These are phyloP conservation scores for Uria lomvia DNA, from an alignment of 2,113 vertebrate genomes.

Conservation along the genomic window DNA sequence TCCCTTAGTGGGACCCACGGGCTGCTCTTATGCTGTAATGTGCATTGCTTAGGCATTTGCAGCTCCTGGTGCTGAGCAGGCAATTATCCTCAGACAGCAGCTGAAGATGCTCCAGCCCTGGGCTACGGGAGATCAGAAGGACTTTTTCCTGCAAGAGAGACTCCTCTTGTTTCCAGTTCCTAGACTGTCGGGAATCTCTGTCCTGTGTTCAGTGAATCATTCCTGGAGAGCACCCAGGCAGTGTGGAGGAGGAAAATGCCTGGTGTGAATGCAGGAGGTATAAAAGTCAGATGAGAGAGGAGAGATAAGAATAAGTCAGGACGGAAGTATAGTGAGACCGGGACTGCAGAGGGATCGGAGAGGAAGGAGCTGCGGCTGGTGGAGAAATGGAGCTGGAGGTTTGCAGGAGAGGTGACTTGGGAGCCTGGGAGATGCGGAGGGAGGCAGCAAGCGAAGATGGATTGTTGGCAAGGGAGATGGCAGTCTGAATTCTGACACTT, in stretches of 20 bases:
- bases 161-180: conserved; percentile 22
- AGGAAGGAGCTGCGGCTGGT: neutral
- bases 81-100: neutral
- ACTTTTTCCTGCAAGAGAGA: neutral
- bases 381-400: neutral
- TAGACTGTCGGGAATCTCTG: conserved; percentile 2
- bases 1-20: neutral
- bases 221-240: conserved; percentile 51
- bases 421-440: neutral
- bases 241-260: conserved; percentile 45
- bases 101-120: neutral
- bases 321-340: neutral
- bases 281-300: conserved; percentile 30
- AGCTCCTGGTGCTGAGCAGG: neutral
- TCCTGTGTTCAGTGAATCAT: conserved; percentile 39
- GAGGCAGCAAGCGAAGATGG: neutral
- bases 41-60: neutral
- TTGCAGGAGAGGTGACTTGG: neutral
- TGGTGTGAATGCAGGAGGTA: conserved; percentile 45
- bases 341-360: neutral
- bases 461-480: conserved; percentile 24
- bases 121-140: neutral
- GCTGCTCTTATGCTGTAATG: neutral
- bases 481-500: conserved; percentile 50
- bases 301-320: conserved; percentile 5